Evolutionary conservation across 2,113 vertebrate genomes (phyloP).

Genomic region (Cercocebus atys): DNA sequence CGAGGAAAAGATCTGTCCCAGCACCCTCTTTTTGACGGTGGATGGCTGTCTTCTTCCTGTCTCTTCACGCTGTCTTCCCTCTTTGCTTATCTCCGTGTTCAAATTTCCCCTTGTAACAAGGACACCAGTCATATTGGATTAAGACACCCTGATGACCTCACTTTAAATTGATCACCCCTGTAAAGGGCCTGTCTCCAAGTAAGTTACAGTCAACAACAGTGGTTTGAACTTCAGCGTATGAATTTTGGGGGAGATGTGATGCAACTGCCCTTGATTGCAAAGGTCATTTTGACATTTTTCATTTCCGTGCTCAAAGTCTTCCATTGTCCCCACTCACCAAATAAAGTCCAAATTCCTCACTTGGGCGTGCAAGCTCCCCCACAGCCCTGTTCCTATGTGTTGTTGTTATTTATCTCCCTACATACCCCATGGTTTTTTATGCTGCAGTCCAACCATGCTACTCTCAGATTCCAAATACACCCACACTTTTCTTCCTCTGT

Average conservation of each 20-base stretch:
- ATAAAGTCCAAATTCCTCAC: background rate
- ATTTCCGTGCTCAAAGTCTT: background rate
- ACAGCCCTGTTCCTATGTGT: background rate
- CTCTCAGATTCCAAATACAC: background rate
- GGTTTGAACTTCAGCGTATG: background rate
- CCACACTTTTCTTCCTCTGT: background rate
- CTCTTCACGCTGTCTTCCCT: background rate
- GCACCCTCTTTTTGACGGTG: background rate
- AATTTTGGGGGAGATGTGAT: background rate
- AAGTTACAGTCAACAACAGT: background rate
- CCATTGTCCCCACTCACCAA: background rate
- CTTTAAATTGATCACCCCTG: background rate
- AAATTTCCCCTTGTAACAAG: background rate
- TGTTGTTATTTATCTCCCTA: background rate
- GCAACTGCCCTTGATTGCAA: background rate
- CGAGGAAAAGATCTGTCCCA: background rate
- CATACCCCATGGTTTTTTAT: background rate
- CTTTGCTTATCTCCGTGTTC: background rate
- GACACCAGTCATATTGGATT: background rate
- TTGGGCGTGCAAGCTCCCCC: background rate
- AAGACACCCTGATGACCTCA: background rate
- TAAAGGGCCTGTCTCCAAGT: background rate
- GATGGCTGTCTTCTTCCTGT: background rate
- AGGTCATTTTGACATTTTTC: background rate
- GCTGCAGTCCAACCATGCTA: too few relatives aligned